Percentiles rank a stretch among this genome's conserved stretches.
Conservation (phyloP, 1,140 invertebrate species). For the Campoletis sonorensis region DNA sequence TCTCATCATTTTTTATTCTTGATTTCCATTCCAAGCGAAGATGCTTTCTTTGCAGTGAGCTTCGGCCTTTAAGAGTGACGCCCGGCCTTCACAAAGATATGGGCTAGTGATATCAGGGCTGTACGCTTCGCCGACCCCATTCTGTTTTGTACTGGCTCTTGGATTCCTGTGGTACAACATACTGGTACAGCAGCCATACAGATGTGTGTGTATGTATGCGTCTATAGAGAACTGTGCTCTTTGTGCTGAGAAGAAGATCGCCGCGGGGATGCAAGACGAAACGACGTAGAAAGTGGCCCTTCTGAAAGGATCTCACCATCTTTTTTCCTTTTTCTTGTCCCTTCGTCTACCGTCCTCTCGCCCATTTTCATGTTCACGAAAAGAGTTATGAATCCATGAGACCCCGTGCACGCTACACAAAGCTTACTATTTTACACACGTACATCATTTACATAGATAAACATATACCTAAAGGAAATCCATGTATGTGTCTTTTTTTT, state of each 20-base stretch:
- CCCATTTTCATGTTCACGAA: constrained; percentile 51
- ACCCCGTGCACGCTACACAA: constrained; percentile 1
- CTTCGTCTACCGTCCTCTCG: not conserved
- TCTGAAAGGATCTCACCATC: constrained; percentile 46
- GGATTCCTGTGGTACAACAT: constrained; percentile 6
- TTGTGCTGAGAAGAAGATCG: constrained; percentile 24
- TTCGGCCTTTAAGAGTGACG: constrained; percentile 14
- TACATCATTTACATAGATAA: not conserved
- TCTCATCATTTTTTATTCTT: not conserved
- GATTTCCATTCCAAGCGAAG: not conserved
- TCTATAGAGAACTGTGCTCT: not conserved
- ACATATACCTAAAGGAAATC: not conserved
- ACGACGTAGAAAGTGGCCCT: constrained; percentile 50
- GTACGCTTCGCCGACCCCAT: constrained; percentile 59
- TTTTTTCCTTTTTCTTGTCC: constrained; percentile 3
- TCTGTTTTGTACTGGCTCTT: constrained; percentile 47
- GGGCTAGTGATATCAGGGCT: constrained; percentile 56
- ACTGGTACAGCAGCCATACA: not conserved
- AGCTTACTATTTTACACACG: constrained; percentile 22
- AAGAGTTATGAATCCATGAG: constrained; percentile 52
- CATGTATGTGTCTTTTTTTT: not conserved
- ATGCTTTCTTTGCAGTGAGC: constrained; percentile 13
- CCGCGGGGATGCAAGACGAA: constrained; percentile 39
- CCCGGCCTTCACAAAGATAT: constrained; percentile 44
- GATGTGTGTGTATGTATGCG: not conserved